These are phyloP conservation scores for Anisognathus igniventris DNA, from an alignment of 2,797 vertebrate genomes.

Conservation along the genomic window DNA sequence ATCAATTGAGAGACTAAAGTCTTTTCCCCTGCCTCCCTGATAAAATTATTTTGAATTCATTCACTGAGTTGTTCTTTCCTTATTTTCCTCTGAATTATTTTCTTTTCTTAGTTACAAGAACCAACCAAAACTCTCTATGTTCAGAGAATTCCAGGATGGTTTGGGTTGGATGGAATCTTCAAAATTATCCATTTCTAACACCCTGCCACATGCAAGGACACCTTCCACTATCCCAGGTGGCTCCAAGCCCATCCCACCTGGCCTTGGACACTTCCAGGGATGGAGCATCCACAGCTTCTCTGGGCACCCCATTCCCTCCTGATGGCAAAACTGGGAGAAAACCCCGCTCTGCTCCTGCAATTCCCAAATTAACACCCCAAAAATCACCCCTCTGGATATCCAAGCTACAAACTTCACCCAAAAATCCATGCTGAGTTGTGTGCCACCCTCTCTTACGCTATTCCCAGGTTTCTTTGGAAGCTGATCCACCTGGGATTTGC, in stretches of 20 bases:
- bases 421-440: not conserved
- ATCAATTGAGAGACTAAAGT: not conserved
- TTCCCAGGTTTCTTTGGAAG: not conserved
- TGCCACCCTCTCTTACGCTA: not conserved
- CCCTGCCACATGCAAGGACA: not conserved
- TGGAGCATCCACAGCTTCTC: not conserved
- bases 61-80: not conserved
- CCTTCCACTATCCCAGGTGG: not conserved
- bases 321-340: not conserved
- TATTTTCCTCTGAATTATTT: not conserved
- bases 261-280: not conserved
- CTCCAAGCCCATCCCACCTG: not conserved
- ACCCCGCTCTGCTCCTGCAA: not conserved
- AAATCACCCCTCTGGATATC: not conserved
- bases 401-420: not conserved
- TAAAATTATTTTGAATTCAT: not conserved
- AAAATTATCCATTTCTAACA: not conserved
- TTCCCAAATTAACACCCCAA: not conserved
- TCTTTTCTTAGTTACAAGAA: not conserved
- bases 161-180: not conserved
- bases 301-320: not conserved
- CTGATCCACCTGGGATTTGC: not conserved
- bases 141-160: not conserved
- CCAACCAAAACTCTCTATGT: not conserved
- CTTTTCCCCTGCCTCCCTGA: not conserved